Percentiles rank a stretch among this genome's conserved stretches.
Evolutionary conservation across 2,888 invertebrate species (phyloP).

Genomic region (Sinelater perroti): DNA sequence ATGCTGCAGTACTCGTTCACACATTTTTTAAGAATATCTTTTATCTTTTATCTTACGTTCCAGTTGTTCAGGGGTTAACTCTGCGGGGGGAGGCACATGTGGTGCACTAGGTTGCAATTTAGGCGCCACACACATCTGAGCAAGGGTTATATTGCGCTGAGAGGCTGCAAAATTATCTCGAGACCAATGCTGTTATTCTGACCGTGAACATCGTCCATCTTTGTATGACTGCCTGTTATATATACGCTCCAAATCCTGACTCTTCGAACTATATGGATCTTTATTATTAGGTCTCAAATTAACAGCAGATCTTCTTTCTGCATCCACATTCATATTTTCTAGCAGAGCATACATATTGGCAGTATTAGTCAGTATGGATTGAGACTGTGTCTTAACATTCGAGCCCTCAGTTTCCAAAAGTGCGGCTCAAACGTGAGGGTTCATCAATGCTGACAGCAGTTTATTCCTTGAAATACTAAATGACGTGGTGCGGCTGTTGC

Average conservation of each 20-base stretch:
- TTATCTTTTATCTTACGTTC: too few species aligned
- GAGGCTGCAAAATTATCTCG: too few species aligned
- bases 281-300: conserved; percentile 43
- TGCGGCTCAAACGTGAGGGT: conserved; percentile 58
- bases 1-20: neutral
- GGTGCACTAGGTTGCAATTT: too few species aligned
- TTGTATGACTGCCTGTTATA: conserved; percentile 5
- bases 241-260: conserved; percentile 54
- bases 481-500: conserved; percentile 47
- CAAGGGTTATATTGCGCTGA: conserved; percentile 56
- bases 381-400: conserved; percentile 47
- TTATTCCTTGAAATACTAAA: conserved; percentile 63
- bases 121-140: too few species aligned
- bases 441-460: conserved; percentile 62
- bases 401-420: conserved; percentile 59
- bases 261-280: conserved; percentile 58
- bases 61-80: too few species aligned
- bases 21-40: neutral
- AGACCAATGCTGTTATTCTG: conserved; percentile 63
- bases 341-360: conserved; percentile 63
- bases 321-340: conserved; percentile 57
- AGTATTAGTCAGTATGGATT: conserved; percentile 47
- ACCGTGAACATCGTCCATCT: conserved; percentile 58
- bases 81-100: too few species aligned
- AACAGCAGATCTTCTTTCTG: conserved; percentile 46